Evolutionary conservation across 2,888 invertebrate species (phyloP).

Genomic region (Pollenia angustigena): DNA sequence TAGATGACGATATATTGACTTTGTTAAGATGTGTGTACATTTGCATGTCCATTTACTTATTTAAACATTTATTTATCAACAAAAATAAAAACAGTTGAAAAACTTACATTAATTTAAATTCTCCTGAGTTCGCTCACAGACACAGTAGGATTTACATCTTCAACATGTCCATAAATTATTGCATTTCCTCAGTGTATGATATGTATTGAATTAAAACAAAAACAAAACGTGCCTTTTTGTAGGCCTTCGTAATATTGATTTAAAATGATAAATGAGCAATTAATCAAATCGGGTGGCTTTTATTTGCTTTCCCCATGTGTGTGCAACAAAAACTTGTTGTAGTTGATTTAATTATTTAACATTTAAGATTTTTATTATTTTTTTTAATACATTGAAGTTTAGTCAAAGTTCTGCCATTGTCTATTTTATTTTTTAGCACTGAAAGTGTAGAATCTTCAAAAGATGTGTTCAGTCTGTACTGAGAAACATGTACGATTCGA

Average conservation of each 20-base stretch:
- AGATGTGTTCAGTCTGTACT: no score
- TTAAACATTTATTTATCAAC: constrained; percentile 58
- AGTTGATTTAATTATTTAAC: constrained; percentile 38
- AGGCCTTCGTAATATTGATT: constrained; percentile 69
- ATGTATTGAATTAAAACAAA: constrained; percentile 25
- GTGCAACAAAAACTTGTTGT: constrained; percentile 18
- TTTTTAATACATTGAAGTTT: neutral
- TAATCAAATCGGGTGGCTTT: constrained; percentile 62
- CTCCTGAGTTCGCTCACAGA: constrained; percentile 32
- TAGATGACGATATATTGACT: neutral
- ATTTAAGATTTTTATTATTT: neutral
- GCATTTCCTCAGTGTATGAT: constrained; percentile 64
- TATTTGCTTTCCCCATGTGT: constrained; percentile 9
- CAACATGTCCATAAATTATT: constrained; percentile 72
- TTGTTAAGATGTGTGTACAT: constrained; percentile 33
- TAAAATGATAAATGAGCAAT: constrained; percentile 73
- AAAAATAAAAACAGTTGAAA: constrained; percentile 13
- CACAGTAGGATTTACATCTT: constrained; percentile 70
- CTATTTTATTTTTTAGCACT: no score
- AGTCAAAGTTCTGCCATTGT: no score
- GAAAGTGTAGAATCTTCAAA: no score
- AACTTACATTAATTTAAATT: constrained; percentile 59
- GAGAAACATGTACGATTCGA: no score
- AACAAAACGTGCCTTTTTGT: constrained; percentile 58
- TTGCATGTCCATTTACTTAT: constrained; percentile 61